Evolutionary conservation across 2,888 invertebrate genomes (phyloP).

Genomic region (Clostera curtula): DNA sequence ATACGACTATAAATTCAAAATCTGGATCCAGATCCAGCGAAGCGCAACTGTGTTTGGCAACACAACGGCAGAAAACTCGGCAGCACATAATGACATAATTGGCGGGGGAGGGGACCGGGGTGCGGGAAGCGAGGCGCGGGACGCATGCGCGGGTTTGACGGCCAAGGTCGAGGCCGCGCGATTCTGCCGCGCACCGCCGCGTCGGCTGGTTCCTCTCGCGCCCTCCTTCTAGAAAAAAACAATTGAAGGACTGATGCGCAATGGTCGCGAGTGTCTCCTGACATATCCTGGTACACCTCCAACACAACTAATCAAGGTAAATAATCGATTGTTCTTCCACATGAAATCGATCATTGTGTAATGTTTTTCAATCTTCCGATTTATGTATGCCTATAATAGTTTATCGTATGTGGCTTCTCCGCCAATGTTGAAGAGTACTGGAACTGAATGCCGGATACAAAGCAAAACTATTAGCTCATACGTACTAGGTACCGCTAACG

Average conservation of each 20-base stretch:
- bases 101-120: slow-evolving; percentile 40
- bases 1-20: slow-evolving; percentile 28
- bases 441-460: slow-evolving; percentile 19
- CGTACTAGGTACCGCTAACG: slow-evolving; percentile 29
- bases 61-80: slow-evolving; percentile 45
- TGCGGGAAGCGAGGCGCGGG: slow-evolving; percentile 41
- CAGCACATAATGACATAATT: slow-evolving; percentile 72
- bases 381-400: slow-evolving; percentile 10
- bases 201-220: slow-evolving; percentile 55
- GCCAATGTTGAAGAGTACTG: slow-evolving; percentile 19
- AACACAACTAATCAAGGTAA: slow-evolving; percentile 43
- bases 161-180: slow-evolving; percentile 74
- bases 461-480: slow-evolving; percentile 13
- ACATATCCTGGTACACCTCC: too few relatives aligned
- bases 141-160: slow-evolving; percentile 73
- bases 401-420: slow-evolving; percentile 22
- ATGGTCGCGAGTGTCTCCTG: slow-evolving; percentile 49
- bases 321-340: slow-evolving; percentile 10
- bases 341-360: slow-evolving; percentile 36
- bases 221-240: slow-evolving; percentile 50
- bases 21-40: slow-evolving; percentile 43
- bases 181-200: slow-evolving; percentile 71
- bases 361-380: slow-evolving; percentile 42
- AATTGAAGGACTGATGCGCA: slow-evolving; percentile 50
- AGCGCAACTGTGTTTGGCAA: slow-evolving; percentile 63